Evolutionary conservation across 2,113 vertebrate genomes (phyloP).

Genomic region (Talpa occidentalis): DNA sequence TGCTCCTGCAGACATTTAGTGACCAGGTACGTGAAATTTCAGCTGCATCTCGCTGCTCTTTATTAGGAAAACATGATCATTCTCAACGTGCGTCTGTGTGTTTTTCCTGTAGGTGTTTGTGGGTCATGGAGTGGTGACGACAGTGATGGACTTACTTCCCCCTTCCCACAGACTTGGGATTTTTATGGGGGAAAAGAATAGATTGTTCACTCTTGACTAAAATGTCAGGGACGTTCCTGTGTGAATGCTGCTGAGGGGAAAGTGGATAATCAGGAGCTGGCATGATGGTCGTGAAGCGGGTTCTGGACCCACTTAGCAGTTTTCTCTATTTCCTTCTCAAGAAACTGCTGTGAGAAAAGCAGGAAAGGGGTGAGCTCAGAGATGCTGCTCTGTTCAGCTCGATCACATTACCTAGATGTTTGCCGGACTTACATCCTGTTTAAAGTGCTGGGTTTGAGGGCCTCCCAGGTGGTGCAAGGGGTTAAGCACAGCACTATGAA

Average conservation of each 20-base stretch:
- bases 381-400: no score
- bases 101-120: not conserved
- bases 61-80: not conserved
- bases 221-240: not conserved
- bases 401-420: not conserved
- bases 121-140: not conserved
- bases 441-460: no score
- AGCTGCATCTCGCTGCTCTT: not conserved
- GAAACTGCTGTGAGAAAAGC: not conserved
- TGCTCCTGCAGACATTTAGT: not conserved
- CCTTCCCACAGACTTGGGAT: not conserved
- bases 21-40: not conserved
- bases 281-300: accelerated
- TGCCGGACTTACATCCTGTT: not conserved
- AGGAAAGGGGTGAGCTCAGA: not conserved
- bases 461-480: no score
- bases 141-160: not conserved
- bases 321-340: not conserved
- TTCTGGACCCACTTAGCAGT: not conserved
- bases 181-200: not conserved
- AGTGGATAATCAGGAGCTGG: not conserved
- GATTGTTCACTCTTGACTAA: constrained; percentile 5
- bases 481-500: no score
- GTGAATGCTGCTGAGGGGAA: not conserved
- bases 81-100: not conserved